phyloP scores from a whole-genome alignment of 2,797 vertebrate species.

The Oreonectes daqikongensis region DNA sequence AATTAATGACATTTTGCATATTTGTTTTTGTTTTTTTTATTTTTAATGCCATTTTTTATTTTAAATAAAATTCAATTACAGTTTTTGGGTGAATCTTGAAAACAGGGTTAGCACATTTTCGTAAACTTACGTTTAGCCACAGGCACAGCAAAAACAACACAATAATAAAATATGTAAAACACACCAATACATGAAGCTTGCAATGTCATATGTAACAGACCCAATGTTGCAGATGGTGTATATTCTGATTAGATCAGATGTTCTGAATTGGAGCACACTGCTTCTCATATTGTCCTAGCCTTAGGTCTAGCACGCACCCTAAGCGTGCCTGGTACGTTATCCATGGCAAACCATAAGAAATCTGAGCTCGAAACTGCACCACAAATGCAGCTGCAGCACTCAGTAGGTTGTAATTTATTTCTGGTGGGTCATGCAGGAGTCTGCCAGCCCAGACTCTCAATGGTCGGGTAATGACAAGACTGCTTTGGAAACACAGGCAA shows the following conservation, averaged over 20 bases:
- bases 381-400: slow-evolving; percentile 62
- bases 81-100: not conserved
- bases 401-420: slow-evolving; percentile 72
- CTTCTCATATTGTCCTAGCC: slow-evolving; percentile 23
- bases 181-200: slow-evolving; percentile 28
- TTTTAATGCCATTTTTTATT: no score
- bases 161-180: slow-evolving; percentile 27
- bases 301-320: slow-evolving; percentile 1
- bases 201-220: slow-evolving; percentile 32
- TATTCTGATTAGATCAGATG: slow-evolving; percentile 25
- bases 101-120: slow-evolving; percentile 9
- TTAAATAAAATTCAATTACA: no score
- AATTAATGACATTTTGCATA: no score
- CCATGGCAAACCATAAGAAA: slow-evolving; percentile 64
- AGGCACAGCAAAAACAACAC: not conserved
- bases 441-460: slow-evolving; percentile 47
- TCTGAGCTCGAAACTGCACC: slow-evolving; percentile 67
- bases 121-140: slow-evolving; percentile 5
- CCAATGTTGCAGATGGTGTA: slow-evolving; percentile 13
- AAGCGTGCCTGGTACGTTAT: slow-evolving; percentile 40
- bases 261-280: slow-evolving; percentile 32
- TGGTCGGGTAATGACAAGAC: slow-evolving; percentile 52
- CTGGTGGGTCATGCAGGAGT: slow-evolving; percentile 66
- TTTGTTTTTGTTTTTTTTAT: no score
- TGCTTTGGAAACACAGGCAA: slow-evolving; percentile 29